Conservation (phyloP, 2,797 vertebrate species). For the Chaetophractus vellerosus region DNA sequence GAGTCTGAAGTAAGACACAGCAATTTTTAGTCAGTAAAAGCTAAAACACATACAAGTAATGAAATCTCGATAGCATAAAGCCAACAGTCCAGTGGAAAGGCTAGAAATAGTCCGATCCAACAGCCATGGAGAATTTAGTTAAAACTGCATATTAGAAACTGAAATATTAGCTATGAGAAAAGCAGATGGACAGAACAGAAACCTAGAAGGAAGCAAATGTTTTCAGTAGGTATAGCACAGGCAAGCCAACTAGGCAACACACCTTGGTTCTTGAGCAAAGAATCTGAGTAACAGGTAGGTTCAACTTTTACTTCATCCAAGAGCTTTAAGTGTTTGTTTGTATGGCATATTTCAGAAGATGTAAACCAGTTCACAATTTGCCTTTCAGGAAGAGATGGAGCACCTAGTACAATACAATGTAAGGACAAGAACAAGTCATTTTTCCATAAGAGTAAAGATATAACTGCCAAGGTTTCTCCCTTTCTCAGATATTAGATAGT, state of each 20-base stretch:
- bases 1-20: background rate
- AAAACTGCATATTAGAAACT: constrained; percentile 60
- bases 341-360: background rate
- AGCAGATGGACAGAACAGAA: constrained; percentile 28
- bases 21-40: constrained; percentile 51
- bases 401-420: background rate
- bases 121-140: constrained; percentile 10
- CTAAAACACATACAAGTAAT: constrained; percentile 63
- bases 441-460: background rate
- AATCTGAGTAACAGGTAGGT: background rate
- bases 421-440: background rate
- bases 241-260: background rate
- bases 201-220: background rate
- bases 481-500: background rate
- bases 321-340: background rate
- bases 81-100: constrained; percentile 13
- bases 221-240: background rate
- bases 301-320: background rate
- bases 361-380: background rate
- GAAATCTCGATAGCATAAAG: constrained; percentile 47
- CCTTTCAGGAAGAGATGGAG: background rate
- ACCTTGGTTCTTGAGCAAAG: background rate
- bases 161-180: constrained; percentile 64
- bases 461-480: background rate
- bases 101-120: constrained; percentile 34